Percentiles rank a stretch among this genome's conserved stretches.
Evolutionary conservation across 2,113 vertebrate species (phyloP).

Genomic region (Acrocephalus kingi): DNA sequence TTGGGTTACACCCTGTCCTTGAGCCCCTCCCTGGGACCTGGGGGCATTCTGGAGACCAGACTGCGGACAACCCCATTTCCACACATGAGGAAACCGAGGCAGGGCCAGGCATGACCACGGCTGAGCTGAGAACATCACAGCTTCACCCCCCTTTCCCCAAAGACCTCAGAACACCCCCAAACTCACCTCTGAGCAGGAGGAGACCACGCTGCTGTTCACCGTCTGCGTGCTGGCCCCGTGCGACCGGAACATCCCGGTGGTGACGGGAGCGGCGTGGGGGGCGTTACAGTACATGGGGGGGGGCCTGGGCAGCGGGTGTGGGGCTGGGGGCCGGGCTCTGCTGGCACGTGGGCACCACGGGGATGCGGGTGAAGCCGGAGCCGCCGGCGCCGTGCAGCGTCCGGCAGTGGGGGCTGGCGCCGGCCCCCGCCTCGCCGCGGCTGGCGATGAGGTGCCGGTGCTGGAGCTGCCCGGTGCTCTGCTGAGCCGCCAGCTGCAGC

Average conservation of each 20-base stretch:
- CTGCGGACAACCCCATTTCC: not conserved
- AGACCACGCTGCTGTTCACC: slow-evolving; percentile 69
- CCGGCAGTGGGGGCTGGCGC: slow-evolving; percentile 55
- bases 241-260: slow-evolving; percentile 83
- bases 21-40: not conserved
- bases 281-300: slow-evolving; percentile 78
- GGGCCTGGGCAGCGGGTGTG: slow-evolving; percentile 41
- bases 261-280: slow-evolving; percentile 77
- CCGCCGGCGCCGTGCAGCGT: slow-evolving; percentile 20
- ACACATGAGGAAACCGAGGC: rapidly evolving
- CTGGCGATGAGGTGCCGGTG: slow-evolving; percentile 85
- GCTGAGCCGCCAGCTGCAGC: slow-evolving; percentile 94
- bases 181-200: slow-evolving; percentile 89
- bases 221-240: slow-evolving; percentile 75
- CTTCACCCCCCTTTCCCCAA: not conserved
- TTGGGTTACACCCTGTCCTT: not conserved
- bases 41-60: not conserved
- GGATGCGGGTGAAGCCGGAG: slow-evolving; percentile 59
- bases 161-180: rapidly evolving
- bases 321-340: slow-evolving; percentile 58
- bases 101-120: rapidly evolving
- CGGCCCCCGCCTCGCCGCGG: slow-evolving; percentile 64
- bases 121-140: rapidly evolving
- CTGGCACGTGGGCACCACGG: slow-evolving; percentile 61
- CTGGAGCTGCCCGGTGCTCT: slow-evolving; percentile 84